phyloP scores from a whole-genome alignment of 2,113 vertebrate genomes.

The Dicrurus megarhynchus region DNA sequence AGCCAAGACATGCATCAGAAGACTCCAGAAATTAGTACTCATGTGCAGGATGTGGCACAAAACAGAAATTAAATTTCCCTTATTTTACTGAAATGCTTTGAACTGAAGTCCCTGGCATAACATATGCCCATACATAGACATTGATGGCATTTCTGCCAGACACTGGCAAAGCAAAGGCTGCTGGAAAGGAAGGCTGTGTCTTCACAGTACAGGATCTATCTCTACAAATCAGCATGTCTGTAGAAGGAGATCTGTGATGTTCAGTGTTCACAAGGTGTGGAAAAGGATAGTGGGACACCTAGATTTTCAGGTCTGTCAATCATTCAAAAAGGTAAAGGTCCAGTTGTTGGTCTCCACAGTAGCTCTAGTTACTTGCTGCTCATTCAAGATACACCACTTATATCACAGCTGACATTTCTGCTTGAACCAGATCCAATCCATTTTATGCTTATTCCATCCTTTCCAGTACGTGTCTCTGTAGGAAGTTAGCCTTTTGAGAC shows the following conservation, averaged over 20 bases:
- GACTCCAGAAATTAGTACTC: not conserved
- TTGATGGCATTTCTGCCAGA: not conserved
- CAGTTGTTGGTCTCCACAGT: not conserved
- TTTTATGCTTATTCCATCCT: conserved; percentile 36
- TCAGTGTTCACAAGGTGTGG: not conserved
- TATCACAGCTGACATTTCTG: conserved; percentile 29
- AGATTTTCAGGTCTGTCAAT: not conserved
- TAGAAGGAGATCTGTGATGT: not conserved
- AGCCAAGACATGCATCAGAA: not conserved
- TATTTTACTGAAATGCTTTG: not conserved
- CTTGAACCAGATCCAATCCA: conserved; percentile 57
- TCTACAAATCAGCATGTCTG: not conserved
- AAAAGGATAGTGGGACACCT: not conserved
- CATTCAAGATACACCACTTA: conserved; percentile 16
- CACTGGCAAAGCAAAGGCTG: not conserved
- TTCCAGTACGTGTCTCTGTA: not conserved
- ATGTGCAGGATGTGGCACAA: not conserved
- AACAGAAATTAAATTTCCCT: not conserved
- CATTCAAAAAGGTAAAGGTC: not conserved
- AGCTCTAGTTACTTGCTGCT: not conserved
- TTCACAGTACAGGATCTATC: not conserved
- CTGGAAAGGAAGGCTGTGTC: not conserved
- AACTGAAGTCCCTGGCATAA: not conserved
- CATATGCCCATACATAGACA: not conserved
- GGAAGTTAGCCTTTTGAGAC: conserved; percentile 22